Evolutionary conservation across 2,797 vertebrate species (phyloP).

Genomic region (Macropodus opercularis): DNA sequence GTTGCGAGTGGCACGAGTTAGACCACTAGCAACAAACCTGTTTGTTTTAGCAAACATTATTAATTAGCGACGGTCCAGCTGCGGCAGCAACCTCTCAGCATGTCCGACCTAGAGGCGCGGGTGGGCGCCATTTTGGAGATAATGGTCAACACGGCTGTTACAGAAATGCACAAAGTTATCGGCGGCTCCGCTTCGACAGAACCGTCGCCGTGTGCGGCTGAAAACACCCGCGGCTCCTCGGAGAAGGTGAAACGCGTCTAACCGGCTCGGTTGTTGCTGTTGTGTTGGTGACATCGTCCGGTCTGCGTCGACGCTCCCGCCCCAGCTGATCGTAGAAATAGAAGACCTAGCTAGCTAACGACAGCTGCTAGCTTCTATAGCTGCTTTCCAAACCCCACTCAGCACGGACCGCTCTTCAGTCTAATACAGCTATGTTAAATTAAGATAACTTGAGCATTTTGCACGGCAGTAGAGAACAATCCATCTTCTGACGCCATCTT

Average conservation of each 20-base stretch:
- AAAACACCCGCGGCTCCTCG: neutral
- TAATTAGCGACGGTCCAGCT: rapidly evolving
- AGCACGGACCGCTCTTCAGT: rapidly evolving
- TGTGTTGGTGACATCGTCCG: neutral
- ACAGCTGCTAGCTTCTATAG: neutral
- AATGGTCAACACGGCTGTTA: constrained; percentile 62
- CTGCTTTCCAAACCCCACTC: rapidly evolving
- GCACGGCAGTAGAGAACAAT: neutral
- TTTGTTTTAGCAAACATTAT: neutral
- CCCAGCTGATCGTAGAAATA: constrained; percentile 71
- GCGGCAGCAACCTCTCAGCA: neutral
- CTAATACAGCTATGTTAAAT: rapidly evolving
- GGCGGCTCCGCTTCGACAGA: constrained; percentile 15
- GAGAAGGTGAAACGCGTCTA: constrained; percentile 47
- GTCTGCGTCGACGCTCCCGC: neutral
- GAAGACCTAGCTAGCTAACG: constrained; percentile 40
- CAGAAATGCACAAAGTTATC: constrained; percentile 70
- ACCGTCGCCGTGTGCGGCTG: neutral
- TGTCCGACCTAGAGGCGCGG: constrained; percentile 67
- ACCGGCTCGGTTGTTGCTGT: neutral
- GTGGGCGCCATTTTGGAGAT: constrained; percentile 70
- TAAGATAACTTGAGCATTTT: rapidly evolving
- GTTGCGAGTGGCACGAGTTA: neutral
- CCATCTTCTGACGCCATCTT: constrained; percentile 48
- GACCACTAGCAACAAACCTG: neutral